A percentile compares a stretch with the other conserved stretches of the same genome.
These are phyloP conservation scores for Ariolimax columbianus DNA, from an alignment of 2,888 invertebrate species.

Conservation along the genomic window DNA sequence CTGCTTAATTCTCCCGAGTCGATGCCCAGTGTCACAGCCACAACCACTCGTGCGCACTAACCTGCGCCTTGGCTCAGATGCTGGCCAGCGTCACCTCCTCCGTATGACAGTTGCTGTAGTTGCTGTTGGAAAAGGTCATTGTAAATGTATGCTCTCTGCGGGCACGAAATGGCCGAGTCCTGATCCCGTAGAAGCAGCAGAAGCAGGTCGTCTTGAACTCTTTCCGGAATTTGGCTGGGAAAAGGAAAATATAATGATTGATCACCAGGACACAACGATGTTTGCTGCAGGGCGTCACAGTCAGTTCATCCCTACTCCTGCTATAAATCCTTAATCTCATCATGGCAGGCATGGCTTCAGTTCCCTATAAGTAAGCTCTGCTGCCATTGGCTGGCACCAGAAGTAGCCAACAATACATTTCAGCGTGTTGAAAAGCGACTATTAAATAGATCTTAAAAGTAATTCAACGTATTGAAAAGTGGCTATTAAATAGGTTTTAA, in stretches of 20 bases:
- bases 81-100: slow-evolving; percentile 61
- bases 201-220: slow-evolving; percentile 61
- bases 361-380: no score
- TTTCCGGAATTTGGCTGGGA: slow-evolving; percentile 63
- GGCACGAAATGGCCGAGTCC: slow-evolving; percentile 52
- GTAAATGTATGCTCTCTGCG: slow-evolving; percentile 57
- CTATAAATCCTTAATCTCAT: not conserved
- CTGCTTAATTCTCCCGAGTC: not conserved
- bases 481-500: no score
- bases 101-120: slow-evolving; percentile 65
- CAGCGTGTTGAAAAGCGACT: no score
- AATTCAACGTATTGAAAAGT: no score
- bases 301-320: not conserved
- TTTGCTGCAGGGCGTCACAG: not conserved
- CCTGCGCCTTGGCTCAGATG: slow-evolving; percentile 45
- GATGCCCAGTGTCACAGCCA: not conserved
- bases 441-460: no score
- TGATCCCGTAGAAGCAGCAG: slow-evolving; percentile 51
- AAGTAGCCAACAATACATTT: no score
- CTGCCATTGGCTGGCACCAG: no score
- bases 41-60: not conserved
- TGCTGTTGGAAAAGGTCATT: slow-evolving; percentile 61
- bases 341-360: not conserved
- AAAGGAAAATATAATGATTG: slow-evolving; percentile 37
- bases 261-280: not conserved